phyloP scores from a whole-genome alignment of 2,797 vertebrate species.

The Chaunax sp. region DNA sequence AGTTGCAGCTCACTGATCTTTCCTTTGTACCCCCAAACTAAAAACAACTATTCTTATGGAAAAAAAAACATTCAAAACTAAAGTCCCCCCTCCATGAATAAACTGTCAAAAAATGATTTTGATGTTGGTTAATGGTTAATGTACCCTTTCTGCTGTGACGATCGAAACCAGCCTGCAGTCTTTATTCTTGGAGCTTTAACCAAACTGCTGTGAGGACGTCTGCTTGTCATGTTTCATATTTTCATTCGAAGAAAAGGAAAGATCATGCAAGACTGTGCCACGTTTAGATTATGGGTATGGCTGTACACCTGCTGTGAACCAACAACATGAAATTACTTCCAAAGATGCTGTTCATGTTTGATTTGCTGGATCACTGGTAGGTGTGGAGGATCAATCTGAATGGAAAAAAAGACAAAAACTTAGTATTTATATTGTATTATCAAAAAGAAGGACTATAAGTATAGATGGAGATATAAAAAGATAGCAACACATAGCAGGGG shows the following conservation, averaged over 20 bases:
- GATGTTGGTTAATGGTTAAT: slow-evolving; percentile 55
- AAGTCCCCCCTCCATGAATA: slow-evolving; percentile 16
- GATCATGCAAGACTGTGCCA: slow-evolving; percentile 22
- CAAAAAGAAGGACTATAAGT: too few species aligned
- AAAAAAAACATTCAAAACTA: slow-evolving; percentile 24
- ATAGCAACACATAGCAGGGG: background rate
- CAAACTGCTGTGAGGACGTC: slow-evolving; percentile 46
- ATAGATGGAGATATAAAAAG: too few species aligned
- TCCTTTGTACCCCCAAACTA: slow-evolving; percentile 41
- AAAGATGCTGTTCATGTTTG: slow-evolving; percentile 36
- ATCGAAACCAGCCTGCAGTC: slow-evolving; percentile 42
- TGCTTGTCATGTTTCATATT: slow-evolving; percentile 42
- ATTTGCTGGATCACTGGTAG: slow-evolving; percentile 1
- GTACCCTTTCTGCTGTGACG: slow-evolving; percentile 56
- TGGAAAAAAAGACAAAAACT: too few species aligned
- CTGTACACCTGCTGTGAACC: slow-evolving; percentile 1
- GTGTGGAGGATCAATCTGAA: background rate
- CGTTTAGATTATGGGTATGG: slow-evolving; percentile 19
- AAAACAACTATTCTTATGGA: slow-evolving; percentile 25
- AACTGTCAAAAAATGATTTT: slow-evolving; percentile 54
- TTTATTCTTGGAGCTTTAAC: slow-evolving; percentile 33
- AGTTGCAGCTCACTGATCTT: slow-evolving; percentile 47
- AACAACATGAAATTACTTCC: slow-evolving; percentile 31
- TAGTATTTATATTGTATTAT: too few species aligned
- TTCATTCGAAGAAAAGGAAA: slow-evolving; percentile 35